Percentiles rank a stretch among this genome's conserved stretches.
phyloP scores from a whole-genome alignment of 2,888 invertebrate species.

The Agonopterix alstromeriana region DNA sequence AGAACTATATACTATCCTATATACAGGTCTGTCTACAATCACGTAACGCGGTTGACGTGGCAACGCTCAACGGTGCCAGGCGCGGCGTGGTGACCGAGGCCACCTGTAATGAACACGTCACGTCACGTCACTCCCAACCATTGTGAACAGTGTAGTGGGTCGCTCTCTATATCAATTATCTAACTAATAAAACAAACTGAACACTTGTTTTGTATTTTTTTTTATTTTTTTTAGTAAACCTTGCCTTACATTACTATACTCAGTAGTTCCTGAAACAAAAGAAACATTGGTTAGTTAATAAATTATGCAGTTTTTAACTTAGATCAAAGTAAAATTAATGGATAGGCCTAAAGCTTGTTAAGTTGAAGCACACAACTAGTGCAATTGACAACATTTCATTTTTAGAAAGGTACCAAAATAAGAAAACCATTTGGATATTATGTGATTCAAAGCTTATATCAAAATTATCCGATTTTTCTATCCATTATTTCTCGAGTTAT shows the following conservation, averaged over 20 bases:
- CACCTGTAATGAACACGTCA: not conserved
- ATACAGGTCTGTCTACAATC: too few relatives aligned
- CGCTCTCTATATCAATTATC: not conserved
- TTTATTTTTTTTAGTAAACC: slow-evolving; percentile 36
- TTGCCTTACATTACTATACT: slow-evolving; percentile 35
- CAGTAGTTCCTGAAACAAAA: slow-evolving; percentile 70
- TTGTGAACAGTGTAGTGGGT: not conserved
- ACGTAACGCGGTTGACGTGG: not conserved
- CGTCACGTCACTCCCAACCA: not conserved
- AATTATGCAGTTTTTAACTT: too few relatives aligned
- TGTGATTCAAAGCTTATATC: too few relatives aligned
- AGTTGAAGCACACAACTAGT: too few relatives aligned
- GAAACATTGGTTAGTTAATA: not conserved
- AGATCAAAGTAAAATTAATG: too few relatives aligned
- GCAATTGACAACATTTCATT: too few relatives aligned
- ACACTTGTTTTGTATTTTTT: slow-evolving; percentile 28
- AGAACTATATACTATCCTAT: too few relatives aligned
- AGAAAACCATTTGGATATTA: too few relatives aligned
- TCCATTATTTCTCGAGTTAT: too few relatives aligned
- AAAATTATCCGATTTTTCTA: too few relatives aligned
- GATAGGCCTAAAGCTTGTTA: too few relatives aligned
- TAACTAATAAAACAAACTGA: not conserved
- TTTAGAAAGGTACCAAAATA: too few relatives aligned
- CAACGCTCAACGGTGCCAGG: not conserved
- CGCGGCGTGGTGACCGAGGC: not conserved